These are phyloP conservation scores for Luffia ferchaultella DNA, from an alignment of 2,888 invertebrate species.

Conservation along the genomic window DNA sequence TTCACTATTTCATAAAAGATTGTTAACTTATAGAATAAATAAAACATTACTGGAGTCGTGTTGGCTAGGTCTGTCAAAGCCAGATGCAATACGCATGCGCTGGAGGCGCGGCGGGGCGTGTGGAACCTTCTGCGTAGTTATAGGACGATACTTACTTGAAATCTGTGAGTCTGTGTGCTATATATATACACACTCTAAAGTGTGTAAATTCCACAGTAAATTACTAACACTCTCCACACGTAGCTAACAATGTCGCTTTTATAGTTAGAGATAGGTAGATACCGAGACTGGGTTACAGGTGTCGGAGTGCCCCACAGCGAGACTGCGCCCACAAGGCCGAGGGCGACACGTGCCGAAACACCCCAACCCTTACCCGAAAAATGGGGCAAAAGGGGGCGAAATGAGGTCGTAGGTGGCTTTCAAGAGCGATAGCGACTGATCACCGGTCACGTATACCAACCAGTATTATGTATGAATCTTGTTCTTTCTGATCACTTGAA, in stretches of 20 bases:
- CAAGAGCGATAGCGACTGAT: too few species aligned
- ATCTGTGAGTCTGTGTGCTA: too few species aligned
- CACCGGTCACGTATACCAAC: too few species aligned
- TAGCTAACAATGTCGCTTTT: slow-evolving; percentile 13
- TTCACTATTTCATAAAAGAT: background rate
- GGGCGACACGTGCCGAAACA: slow-evolving; percentile 31
- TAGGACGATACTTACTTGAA: too few species aligned
- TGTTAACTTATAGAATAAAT: slow-evolving; percentile 7
- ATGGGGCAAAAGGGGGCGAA: too few species aligned
- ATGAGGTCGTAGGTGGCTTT: too few species aligned
- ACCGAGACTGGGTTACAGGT: slow-evolving; percentile 11
- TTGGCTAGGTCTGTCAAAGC: slow-evolving; percentile 46
- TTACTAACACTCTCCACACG: slow-evolving; percentile 22
- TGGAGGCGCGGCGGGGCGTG: slow-evolving; percentile 51
- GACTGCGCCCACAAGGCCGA: slow-evolving; percentile 42
- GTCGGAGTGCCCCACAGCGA: slow-evolving; percentile 13
- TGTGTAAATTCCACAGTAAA: slow-evolving; percentile 24
- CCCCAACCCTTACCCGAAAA: too few species aligned
- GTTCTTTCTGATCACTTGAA: too few species aligned
- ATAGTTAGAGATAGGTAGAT: slow-evolving; percentile 8
- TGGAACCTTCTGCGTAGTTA: slow-evolving; percentile 33
- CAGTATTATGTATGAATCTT: too few species aligned
- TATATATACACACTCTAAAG: too few species aligned
- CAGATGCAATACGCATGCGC: slow-evolving; percentile 37
- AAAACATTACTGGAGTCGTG: slow-evolving; percentile 41